phyloP scores from a whole-genome alignment of 2,888 invertebrate genomes.

The Xestia ashworthii region DNA sequence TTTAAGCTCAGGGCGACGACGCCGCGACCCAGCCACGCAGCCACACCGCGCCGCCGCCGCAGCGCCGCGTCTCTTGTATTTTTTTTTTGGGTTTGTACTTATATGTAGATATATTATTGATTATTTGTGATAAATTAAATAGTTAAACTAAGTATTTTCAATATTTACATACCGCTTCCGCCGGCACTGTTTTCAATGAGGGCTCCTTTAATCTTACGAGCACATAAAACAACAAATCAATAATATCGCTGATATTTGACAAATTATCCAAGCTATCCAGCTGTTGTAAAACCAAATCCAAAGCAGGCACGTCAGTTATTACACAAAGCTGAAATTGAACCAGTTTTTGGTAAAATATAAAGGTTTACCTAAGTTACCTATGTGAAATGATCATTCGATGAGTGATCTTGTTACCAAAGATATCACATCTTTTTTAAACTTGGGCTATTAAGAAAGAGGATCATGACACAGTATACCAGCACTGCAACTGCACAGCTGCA shows the following conservation, averaged over 20 bases:
- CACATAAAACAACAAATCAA: constrained; percentile 93
- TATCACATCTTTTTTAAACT: too few relatives aligned
- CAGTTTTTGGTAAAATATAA: too few relatives aligned
- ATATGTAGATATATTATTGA: neutral
- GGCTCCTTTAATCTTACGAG: constrained; percentile 92
- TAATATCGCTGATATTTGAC: constrained; percentile 85
- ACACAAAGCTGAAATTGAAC: constrained; percentile 87
- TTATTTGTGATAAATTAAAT: neutral
- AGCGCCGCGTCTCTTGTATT: too few relatives aligned
- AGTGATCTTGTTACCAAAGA: too few relatives aligned
- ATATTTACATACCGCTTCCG: constrained; percentile 86
- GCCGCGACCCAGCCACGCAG: too few relatives aligned
- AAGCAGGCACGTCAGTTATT: constrained; percentile 90
- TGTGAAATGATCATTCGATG: too few relatives aligned
- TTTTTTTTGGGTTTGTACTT: neutral
- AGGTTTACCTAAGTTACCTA: too few relatives aligned
- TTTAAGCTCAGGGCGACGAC: neutral
- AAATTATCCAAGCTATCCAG: constrained; percentile 86
- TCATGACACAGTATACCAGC: too few relatives aligned
- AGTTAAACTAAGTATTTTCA: neutral
- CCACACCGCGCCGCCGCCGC: too few relatives aligned
- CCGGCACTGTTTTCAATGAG: constrained; percentile 89
- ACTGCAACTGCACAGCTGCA: too few relatives aligned
- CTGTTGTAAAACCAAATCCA: constrained; percentile 88
- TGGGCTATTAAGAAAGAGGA: too few relatives aligned